Percentiles rank a stretch among this genome's conserved stretches.
Evolutionary conservation across 2,113 vertebrate species (phyloP).

Genomic region (Pteronura brasiliensis): DNA sequence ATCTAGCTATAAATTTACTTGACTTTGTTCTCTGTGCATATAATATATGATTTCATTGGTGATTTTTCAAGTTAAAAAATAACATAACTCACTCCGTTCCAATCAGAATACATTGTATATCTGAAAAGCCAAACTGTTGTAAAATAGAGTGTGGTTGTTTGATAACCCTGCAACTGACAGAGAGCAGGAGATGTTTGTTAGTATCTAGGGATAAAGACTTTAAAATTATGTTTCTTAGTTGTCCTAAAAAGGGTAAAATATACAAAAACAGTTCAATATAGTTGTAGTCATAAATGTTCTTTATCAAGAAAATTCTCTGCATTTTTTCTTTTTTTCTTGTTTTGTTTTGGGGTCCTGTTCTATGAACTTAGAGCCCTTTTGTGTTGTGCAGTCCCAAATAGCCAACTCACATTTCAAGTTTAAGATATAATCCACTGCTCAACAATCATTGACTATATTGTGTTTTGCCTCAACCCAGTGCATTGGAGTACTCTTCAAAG

Average conservation of each 20-base stretch:
- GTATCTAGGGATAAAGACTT: background rate
- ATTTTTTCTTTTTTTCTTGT: background rate
- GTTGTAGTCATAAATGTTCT: background rate
- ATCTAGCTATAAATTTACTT: background rate
- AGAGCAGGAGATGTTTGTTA: background rate
- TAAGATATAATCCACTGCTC: background rate
- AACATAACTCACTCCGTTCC: background rate
- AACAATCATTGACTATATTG: background rate
- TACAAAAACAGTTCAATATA: background rate
- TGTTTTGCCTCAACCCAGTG: background rate
- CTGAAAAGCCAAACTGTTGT: background rate
- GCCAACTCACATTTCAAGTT: background rate
- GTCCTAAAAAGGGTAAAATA: background rate
- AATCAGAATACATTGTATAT: background rate
- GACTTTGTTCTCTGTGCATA: background rate
- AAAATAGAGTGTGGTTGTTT: background rate
- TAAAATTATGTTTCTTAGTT: background rate
- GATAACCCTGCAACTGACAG: background rate
- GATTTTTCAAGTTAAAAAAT: background rate
- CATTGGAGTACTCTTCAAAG: conserved; percentile 37
- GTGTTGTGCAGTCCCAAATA: background rate
- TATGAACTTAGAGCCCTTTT: background rate
- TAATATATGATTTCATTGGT: background rate
- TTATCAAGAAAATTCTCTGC: background rate
- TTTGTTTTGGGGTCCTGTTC: background rate